Conservation (phyloP, 1,140 invertebrate genomes). For the Drosophila aff. region DNA sequence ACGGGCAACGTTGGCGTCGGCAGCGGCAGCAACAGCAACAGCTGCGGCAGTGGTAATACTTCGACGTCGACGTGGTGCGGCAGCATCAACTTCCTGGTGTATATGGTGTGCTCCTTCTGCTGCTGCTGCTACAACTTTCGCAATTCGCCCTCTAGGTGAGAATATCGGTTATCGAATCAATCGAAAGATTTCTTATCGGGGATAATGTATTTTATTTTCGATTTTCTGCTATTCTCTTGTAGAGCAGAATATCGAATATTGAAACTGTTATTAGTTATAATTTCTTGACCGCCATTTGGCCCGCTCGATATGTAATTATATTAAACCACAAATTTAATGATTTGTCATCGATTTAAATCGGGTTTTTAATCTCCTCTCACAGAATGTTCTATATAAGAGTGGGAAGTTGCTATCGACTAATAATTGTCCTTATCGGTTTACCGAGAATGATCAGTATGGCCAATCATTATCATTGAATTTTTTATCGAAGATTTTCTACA, state of each 20-base stretch:
- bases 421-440: not conserved
- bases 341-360: too few species aligned
- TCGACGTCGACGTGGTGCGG: slow-evolving; percentile 78
- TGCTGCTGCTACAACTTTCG: slow-evolving; percentile 84
- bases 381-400: not conserved
- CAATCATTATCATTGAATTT: not conserved
- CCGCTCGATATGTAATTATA: too few species aligned
- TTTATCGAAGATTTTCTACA: not conserved
- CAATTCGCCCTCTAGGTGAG: slow-evolving; percentile 80
- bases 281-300: too few species aligned
- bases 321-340: too few species aligned
- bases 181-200: not conserved
- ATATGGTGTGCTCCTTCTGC: slow-evolving; percentile 84
- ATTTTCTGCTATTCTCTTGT: too few species aligned
- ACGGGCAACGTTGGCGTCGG: slow-evolving; percentile 33
- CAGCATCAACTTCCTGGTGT: slow-evolving; percentile 81
- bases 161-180: not conserved
- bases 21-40: slow-evolving; percentile 18
- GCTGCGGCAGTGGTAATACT: slow-evolving; percentile 43
- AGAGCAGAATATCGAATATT: too few species aligned
- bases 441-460: too few species aligned
- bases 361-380: too few species aligned
- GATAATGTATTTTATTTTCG: not conserved
- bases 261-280: too few species aligned
- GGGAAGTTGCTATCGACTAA: not conserved